Conservation (phyloP, 2,797 vertebrate genomes). For the Leptoclinus maculatus region DNA sequence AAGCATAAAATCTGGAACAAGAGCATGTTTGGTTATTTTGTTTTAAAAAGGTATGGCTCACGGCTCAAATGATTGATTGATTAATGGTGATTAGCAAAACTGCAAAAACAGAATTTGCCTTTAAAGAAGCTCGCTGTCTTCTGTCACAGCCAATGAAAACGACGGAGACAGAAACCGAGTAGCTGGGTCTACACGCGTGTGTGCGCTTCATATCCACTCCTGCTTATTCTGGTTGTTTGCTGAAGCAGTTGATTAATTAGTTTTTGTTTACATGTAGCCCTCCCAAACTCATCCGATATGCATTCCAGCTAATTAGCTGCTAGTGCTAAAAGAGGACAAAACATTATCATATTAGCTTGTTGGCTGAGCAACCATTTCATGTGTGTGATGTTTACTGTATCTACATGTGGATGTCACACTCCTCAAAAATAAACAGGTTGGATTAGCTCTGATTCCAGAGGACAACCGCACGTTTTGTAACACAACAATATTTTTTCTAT, state of each 20-base stretch:
- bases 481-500: conserved; percentile 16
- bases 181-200: background rate
- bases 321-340: conserved; percentile 68
- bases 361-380: conserved; percentile 58
- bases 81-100: background rate
- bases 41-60: background rate
- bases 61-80: background rate
- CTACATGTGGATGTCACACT: conserved; percentile 40
- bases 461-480: conserved; percentile 37
- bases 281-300: conserved; percentile 77
- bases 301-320: conserved; percentile 77
- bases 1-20: background rate
- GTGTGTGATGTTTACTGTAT: conserved; percentile 56
- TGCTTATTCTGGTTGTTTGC: conserved; percentile 71
- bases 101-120: background rate
- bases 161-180: background rate
- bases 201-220: conserved; percentile 42
- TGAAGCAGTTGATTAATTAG: conserved; percentile 78
- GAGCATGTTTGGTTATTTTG: background rate
- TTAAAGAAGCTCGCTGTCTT: background rate
- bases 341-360: conserved; percentile 75
- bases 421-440: conserved; percentile 60
- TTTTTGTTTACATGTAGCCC: conserved; percentile 80
- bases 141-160: background rate
- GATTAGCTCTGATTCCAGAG: conserved; percentile 33